Base-by-base conservation (phyloP, 2,888 invertebrate species). In the Theretra japonica region DNA sequence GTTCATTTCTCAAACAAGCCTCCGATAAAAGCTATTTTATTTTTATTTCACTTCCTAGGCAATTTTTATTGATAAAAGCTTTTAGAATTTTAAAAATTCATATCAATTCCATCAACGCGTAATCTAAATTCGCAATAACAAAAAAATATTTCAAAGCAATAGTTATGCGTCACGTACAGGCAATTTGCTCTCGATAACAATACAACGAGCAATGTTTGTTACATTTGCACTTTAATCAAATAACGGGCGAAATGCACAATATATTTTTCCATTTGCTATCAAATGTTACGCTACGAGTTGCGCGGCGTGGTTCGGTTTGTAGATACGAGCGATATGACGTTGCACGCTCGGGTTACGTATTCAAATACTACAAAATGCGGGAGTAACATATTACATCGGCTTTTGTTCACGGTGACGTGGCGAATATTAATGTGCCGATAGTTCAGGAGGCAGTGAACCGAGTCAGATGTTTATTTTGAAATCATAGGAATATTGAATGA, bases 181-280 rank as follows among this genome's bases (percentile, higher is more conserved):
- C 62, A 33, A 62, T 33, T 59, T 59, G 25, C 25, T 19, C 28
- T 59, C 28, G 28, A n/a, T 7, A 53, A 60, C 33, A 60, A 33
- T 60, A 28, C 19, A 59, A 30, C 19, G 30, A 21, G 33, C 33
- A 62, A 62, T 33, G 30, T 62, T 33, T 62, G 62, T 33, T 33
- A 62, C 33, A 33, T 62, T 62, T 62, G 53, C 8, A 62, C n/a
- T 62, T 21, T 33, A 62, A 62, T 62, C n/a, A 33, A 62, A 62
- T 62, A 65, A 21, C 62, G 21, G 11, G 11, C 33, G 62, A 33
- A 62, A 33, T 33, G 62, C n/a, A 17, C 11, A 17, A 33, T 65
- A 21, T 69, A 33, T 69, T 69, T 57, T 69, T 57, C n/a, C 28
- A 69, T 69, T 69, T 19, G 17, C n/a, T 69, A 25, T 23, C 30